Conservation (phyloP, 2,113 vertebrate species). For the Aegithalos caudatus region DNA sequence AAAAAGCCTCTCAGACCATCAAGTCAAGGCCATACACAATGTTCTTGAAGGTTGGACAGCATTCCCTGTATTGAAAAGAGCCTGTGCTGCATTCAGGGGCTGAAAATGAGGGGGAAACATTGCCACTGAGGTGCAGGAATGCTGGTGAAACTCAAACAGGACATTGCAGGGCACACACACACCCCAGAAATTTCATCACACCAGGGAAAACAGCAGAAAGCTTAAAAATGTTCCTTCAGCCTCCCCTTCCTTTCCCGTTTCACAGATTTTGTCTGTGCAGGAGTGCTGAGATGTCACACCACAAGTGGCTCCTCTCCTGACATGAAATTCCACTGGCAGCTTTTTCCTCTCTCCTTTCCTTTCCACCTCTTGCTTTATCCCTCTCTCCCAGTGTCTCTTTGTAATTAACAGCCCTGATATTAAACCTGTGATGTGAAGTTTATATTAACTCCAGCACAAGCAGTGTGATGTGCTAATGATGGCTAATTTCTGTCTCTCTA, state of each 20-base stretch:
- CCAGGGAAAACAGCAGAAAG: background rate
- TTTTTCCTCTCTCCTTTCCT: background rate
- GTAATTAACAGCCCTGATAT: background rate
- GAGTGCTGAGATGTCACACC: background rate
- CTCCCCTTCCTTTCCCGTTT: background rate
- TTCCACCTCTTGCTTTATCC: background rate
- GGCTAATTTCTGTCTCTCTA: background rate
- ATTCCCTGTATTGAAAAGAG: background rate
- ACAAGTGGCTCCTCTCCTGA: background rate
- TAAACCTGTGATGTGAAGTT: background rate
- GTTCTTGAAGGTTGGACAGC: background rate
- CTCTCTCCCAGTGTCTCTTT: too few relatives aligned
- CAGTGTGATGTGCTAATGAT: too few relatives aligned
- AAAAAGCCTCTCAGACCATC: background rate
- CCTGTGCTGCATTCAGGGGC: background rate
- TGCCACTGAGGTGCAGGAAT: background rate
- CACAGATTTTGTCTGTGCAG: background rate
- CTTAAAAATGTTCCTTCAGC: background rate
- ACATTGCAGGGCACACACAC: background rate
- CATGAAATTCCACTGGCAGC: background rate
- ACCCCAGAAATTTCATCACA: background rate
- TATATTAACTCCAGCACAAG: background rate
- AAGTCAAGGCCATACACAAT: background rate
- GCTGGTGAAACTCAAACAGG: background rate
- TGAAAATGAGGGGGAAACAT: background rate